Conservation (phyloP, 2,113 vertebrate species). For the Phylloscopus whistleri region DNA sequence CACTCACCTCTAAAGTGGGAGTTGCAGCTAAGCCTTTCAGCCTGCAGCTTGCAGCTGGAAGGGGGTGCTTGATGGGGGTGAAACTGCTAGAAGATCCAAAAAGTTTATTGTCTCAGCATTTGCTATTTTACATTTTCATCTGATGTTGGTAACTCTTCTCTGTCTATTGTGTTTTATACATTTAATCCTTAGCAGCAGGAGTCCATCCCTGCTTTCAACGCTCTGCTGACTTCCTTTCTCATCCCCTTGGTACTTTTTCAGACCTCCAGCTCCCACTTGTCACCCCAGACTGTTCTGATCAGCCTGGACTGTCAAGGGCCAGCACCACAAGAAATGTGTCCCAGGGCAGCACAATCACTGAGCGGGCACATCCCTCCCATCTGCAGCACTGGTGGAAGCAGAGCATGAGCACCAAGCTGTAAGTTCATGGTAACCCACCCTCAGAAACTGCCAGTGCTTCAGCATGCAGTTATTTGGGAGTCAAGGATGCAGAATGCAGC, state of each 20-base stretch:
- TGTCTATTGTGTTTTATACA: neutral
- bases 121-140: neutral
- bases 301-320: neutral
- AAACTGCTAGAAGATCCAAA: neutral
- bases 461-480: neutral
- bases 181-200: neutral
- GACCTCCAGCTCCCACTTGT: constrained; percentile 72
- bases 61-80: neutral
- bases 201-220: neutral
- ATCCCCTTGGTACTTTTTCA: constrained; percentile 58
- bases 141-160: neutral
- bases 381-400: neutral
- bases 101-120: neutral
- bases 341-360: neutral
- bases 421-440: constrained; percentile 8
- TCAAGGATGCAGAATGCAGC: neutral
- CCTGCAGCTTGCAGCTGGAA: neutral
- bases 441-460: neutral
- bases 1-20: neutral
- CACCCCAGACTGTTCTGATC: constrained; percentile 72
- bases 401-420: constrained; percentile 3
- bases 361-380: neutral
- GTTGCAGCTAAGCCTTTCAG: neutral
- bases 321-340: neutral
- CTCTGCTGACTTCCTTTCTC: neutral